These are phyloP conservation scores for Drosophila sproati DNA, from an alignment of 1,140 invertebrate genomes.

Conservation along the genomic window DNA sequence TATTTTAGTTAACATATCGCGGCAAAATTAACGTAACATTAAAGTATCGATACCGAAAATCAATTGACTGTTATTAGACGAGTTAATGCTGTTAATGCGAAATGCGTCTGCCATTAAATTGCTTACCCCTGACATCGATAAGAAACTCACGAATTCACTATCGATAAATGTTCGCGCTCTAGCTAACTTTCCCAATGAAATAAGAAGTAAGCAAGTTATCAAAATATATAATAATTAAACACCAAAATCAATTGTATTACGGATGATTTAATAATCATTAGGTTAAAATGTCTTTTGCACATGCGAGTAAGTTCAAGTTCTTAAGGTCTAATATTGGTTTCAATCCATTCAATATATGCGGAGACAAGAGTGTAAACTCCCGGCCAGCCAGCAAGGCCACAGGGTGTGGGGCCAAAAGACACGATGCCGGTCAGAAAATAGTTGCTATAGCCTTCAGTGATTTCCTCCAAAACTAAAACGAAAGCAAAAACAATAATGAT, in stretches of 20 bases:
- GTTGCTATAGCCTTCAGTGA: constrained; percentile 46
- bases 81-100: not conserved
- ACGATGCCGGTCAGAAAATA: constrained; percentile 88
- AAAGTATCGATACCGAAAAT: not conserved
- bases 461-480: constrained; percentile 52
- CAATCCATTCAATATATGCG: constrained; percentile 89
- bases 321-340: constrained; percentile 79
- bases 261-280: constrained; percentile 3
- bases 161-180: constrained; percentile 8
- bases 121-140: not conserved
- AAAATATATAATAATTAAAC: no score
- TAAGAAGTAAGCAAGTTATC: no score
- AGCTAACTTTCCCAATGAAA: not conserved
- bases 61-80: not conserved
- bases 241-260: not conserved
- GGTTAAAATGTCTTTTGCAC: constrained; percentile 1
- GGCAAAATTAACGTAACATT: not conserved
- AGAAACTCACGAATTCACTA: not conserved
- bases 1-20: not conserved
- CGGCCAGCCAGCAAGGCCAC: constrained; percentile 89
- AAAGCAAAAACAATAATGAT: not conserved
- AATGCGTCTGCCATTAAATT: not conserved
- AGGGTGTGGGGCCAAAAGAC: constrained; percentile 91
- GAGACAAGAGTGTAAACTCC: constrained; percentile 91
- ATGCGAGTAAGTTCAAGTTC: not conserved